Conservation (phyloP, 2,113 vertebrate species). For the Mastomys natalensis region DNA sequence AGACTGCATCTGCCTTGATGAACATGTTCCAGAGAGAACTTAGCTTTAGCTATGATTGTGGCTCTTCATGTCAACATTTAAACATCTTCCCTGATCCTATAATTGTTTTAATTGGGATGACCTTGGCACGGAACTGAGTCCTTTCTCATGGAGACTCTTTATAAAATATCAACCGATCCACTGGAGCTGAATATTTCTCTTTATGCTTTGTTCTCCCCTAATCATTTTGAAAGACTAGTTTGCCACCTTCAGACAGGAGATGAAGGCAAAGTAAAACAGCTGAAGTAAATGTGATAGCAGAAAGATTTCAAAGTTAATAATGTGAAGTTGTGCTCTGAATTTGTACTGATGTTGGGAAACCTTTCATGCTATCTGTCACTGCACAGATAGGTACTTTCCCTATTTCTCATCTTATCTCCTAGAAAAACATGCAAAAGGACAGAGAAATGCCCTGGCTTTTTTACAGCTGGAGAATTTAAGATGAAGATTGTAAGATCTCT, state of each 20-base stretch:
- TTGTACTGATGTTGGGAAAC: constrained; percentile 27
- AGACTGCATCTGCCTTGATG: constrained; percentile 17
- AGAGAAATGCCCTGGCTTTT: neutral
- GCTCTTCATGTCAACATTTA: constrained; percentile 44
- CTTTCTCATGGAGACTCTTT: constrained; percentile 30
- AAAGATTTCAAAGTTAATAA: constrained; percentile 68
- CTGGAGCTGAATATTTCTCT: neutral
- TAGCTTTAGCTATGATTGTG: neutral
- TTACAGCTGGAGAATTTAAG: neutral
- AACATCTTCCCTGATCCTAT: constrained; percentile 7
- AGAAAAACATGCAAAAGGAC: neutral
- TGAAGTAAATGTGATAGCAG: constrained; percentile 65
- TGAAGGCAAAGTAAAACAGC: constrained; percentile 65
- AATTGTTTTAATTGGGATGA: constrained; percentile 20
- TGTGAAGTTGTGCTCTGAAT: constrained; percentile 56
- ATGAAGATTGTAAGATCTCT: neutral
- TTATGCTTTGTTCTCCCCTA: constrained; percentile 2
- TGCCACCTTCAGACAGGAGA: constrained; percentile 45
- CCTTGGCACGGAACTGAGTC: constrained; percentile 16
- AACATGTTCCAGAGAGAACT: neutral
- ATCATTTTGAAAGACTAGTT: constrained; percentile 65
- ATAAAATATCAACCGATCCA: constrained; percentile 38
- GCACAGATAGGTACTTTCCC: neutral
- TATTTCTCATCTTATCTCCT: constrained; percentile 52
- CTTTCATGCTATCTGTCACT: neutral